Evolutionary conservation across 2,888 invertebrate species (phyloP).

Genomic region (Hecatera dysodea): DNA sequence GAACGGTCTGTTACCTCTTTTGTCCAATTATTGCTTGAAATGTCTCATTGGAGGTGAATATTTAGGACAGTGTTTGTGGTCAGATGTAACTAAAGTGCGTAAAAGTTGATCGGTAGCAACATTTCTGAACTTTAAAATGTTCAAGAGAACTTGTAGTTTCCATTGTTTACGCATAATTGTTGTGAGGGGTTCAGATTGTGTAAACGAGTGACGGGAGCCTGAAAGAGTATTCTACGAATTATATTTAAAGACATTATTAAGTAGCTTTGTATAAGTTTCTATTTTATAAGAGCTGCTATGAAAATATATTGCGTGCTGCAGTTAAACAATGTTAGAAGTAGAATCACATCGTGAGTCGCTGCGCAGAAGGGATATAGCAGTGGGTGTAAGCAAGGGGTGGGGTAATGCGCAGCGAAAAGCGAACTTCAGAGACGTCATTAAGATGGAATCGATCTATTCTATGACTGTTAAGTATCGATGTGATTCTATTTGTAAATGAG

Average conservation of each 20-base stretch:
- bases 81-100: background rate
- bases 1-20: no score
- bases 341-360: no score
- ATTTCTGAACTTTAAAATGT: no score
- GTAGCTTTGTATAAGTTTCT: conserved; percentile 31
- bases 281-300: background rate
- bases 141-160: background rate
- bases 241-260: conserved; percentile 45
- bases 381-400: no score
- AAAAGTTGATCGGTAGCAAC: background rate
- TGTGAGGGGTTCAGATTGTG: background rate
- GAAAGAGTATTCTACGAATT: conserved; percentile 36
- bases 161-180: no score
- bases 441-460: background rate
- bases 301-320: no score
- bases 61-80: background rate
- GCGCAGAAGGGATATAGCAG: no score
- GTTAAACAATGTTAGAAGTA: no score
- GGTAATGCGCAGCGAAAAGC: no score
- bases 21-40: conserved; percentile 6
- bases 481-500: background rate
- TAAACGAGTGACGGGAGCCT: conserved; percentile 6
- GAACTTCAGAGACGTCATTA: no score
- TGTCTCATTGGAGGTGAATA: background rate
- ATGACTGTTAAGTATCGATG: no score